phyloP scores from a whole-genome alignment of 2,797 vertebrate genomes.

The Podarcis lilfordi region DNA sequence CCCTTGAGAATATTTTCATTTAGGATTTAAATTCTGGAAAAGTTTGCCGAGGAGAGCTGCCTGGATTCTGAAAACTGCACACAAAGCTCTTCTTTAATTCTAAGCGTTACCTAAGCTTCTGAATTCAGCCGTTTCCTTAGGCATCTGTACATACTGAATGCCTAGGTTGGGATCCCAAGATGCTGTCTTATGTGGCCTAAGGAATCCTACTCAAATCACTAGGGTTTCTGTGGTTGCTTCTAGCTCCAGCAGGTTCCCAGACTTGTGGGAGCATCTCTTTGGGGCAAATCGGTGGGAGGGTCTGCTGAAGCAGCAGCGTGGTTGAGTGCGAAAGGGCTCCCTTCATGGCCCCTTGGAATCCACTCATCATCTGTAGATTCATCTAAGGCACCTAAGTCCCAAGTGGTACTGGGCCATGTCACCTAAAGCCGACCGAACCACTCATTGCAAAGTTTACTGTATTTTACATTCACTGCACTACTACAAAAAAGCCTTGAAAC shows the following conservation, averaged over 20 bases:
- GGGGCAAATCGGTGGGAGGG: neutral
- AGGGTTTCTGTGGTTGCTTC: neutral
- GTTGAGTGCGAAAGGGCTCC: neutral
- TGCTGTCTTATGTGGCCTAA: neutral
- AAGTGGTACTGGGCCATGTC: conserved; percentile 62
- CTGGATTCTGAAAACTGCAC: conserved; percentile 26
- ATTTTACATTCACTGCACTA: conserved; percentile 80
- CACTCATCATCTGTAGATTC: neutral
- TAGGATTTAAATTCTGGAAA: conserved; percentile 59
- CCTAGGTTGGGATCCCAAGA: neutral
- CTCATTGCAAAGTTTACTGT: conserved; percentile 69
- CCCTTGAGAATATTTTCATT: neutral
- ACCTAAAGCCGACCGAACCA: conserved; percentile 57
- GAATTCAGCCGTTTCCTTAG: neutral
- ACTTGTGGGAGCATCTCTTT: neutral
- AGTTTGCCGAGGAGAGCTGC: conserved; percentile 62
- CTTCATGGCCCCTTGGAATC: neutral
- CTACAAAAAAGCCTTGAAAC: conserved; percentile 80
- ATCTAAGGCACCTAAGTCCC: conserved; percentile 7
- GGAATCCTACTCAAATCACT: neutral
- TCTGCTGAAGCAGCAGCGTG: neutral
- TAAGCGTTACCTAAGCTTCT: conserved; percentile 41
- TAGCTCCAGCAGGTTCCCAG: neutral
- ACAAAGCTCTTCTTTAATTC: conserved; percentile 47
- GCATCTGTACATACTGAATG: neutral